Evolutionary conservation across 2,797 vertebrate genomes (phyloP), one percentile per base, ranked within the genome.

Genomic region (Microctenopoma steveboyesi): DNA sequence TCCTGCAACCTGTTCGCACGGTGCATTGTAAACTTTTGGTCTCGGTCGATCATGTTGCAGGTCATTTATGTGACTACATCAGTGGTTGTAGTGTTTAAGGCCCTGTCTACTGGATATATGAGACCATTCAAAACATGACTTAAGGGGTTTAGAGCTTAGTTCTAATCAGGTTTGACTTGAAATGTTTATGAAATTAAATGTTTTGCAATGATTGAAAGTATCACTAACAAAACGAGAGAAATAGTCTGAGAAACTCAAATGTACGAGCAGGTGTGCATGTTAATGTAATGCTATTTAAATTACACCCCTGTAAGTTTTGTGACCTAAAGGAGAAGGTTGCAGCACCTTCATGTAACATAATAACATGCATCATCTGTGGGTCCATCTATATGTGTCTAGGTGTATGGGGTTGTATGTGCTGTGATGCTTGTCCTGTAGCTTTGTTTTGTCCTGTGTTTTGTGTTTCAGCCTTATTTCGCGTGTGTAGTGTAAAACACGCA

Each of bases 401-500:
- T 3, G 25, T 75, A 42, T 62, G 48, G 25, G 25, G 25, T 30
- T 58, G 45, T 40, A 13, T 61, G 55, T 58, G n/a, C 28, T 45
- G 4, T 66, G 42, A 48, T 64, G 69, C 54, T 22, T 49, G 51
- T 62, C 13, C 14, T 39, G 35, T 45, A 30, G 28, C 30, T 57
- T 22, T 56, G 37, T 59, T 51, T 35, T 22, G 22, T 22, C 22
- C 22, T 22, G 22, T 22, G 22, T 53, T 27, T 69, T 22, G 46
- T 60, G 15, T 59, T 62, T 78, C 7, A 33, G 30, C 30, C 7
- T 33, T 6, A 33, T 33, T 33, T 33, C 1, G 5, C 5, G 68
- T 68, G 64, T 74, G 53, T 28, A 40, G 46, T 46, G 77, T 50
- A 67, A 73, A 35, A 18, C 40, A 60, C 4, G 5, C 47, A 61